Conservation (phyloP, 2,797 vertebrate species). For the Taeniopygia guttata region DNA sequence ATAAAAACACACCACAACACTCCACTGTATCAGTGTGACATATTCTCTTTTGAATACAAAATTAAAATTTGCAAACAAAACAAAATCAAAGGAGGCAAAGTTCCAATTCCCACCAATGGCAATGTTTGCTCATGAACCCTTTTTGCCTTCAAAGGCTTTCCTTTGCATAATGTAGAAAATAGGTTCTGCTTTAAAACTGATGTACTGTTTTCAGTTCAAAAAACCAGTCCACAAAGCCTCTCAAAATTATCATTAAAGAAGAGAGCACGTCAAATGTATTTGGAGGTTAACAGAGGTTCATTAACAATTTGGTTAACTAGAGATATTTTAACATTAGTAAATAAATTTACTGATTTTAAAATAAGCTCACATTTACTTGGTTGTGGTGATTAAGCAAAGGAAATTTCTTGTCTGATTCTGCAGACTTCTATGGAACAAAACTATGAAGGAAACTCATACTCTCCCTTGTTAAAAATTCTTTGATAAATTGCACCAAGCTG, state of each 20-base stretch:
- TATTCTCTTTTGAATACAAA: background rate
- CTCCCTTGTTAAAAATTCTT: background rate
- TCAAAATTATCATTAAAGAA: background rate
- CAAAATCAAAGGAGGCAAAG: background rate
- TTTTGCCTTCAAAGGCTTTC: background rate
- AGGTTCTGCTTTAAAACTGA: background rate
- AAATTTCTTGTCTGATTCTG: background rate
- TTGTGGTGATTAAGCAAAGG: background rate
- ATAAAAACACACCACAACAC: too few species aligned
- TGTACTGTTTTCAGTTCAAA: background rate
- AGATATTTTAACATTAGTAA: background rate
- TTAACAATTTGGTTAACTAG: background rate
- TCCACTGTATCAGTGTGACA: too few species aligned
- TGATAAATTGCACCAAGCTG: background rate
- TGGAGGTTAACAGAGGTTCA: background rate
- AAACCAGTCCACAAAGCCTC: background rate
- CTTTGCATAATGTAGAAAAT: background rate
- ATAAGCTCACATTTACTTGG: background rate
- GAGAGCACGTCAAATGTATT: background rate
- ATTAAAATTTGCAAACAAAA: background rate
- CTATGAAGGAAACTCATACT: background rate
- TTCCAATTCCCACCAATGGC: background rate
- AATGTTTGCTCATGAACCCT: background rate
- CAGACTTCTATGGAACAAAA: background rate
- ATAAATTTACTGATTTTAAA: background rate